Evolutionary conservation across 2,888 invertebrate species (phyloP), one percentile per base, ranked within the genome.

Genomic region (Stenodera caucasica): DNA sequence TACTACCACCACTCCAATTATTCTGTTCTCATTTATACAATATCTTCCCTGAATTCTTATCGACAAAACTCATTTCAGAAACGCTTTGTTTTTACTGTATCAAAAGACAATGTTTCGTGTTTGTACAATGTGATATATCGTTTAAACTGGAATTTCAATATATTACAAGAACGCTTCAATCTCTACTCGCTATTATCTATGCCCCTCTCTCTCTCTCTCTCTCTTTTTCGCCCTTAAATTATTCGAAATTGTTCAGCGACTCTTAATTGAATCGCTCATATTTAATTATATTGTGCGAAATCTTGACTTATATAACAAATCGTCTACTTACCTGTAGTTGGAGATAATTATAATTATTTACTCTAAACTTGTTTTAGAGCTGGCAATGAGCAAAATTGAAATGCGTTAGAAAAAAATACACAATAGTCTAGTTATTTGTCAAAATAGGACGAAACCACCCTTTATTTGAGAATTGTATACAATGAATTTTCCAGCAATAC

Each of bases 401-500:
- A 37, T 37, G 37, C 8, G 37, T n/a, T n/a, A 15, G n/a, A 15
- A 15, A 37, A 12, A 37, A 4, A 15, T 0, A 8, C 35, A 37
- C n/a, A 14, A 6, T 37, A 15, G 33, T 32, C n/a, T 33, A 33
- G 11, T 18, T 21, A 45, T 45, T n/a, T 12, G 23, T 2, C 26
- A 21, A 7, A 21, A 11, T 4, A n/a, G 23, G 23, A 12, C 12
- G 21, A 21, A 45, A 45, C 18, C 40, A 18, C 12, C 8, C 53
- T 58, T 58, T 58, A 58, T 50, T 58, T 49, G 15, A 18, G 35
- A 40, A 58, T 54, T 54, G 52, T 57, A 53, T 68, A 74, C 40
- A 76, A 62, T 4, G 75, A 72, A 64, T 75, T 69, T 54, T 71
- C 67, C 37, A 54, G 74, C 63, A 26, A 72, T 69, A 30, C 61